Base-by-base conservation (phyloP, 2,888 invertebrate genomes). In the Amblyjoppa fuscipennis region DNA sequence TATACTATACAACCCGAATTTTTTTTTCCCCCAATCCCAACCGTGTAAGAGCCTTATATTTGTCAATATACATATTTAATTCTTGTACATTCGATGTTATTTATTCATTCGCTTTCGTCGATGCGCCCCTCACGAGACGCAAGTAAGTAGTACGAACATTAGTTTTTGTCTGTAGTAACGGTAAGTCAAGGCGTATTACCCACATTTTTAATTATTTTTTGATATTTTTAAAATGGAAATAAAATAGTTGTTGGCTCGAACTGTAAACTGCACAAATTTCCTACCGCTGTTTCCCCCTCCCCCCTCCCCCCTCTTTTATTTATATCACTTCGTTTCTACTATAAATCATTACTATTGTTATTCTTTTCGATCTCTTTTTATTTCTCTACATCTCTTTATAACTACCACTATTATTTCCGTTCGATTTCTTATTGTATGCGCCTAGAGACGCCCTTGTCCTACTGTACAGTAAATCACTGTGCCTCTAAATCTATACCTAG, bases 1-100 rank as follows among this genome's bases (percentile, higher is more conserved):
- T 81, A 56, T 75, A 71, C n/a, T 69, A 73, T 81, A 56, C 70
- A 41, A 25, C 71, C 38, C 38, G 38, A 41, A 34, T 64, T 34
- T 59, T 59, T 53, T 53, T 53, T 77, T 38, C 25, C 38, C 64
- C 51, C 74, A 61, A 74, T 59, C 64, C 73, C 75, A 45, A 81
- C 71, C 56, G 79, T 87, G 87, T 87, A 83, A 84, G 75, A 86
- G 80, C 75, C 80, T 78, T 80, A 61, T 87, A 84, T 85, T 87
- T 87, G 87, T 87, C 88, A 88, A 87, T 88, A 87, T 77, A 88
- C 79, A 83, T 87, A 88, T 88, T 87, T 87, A 88, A 87, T 88
- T 88, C 83, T 88, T 88, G 87, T 86, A 86, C 53, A 69, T 13
- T 25, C 11, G 31, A 20, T n/a, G 16, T 76, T 56, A 5, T 51